Conservation (phyloP, 2,888 invertebrate species). For the Synergus gifuensis region DNA sequence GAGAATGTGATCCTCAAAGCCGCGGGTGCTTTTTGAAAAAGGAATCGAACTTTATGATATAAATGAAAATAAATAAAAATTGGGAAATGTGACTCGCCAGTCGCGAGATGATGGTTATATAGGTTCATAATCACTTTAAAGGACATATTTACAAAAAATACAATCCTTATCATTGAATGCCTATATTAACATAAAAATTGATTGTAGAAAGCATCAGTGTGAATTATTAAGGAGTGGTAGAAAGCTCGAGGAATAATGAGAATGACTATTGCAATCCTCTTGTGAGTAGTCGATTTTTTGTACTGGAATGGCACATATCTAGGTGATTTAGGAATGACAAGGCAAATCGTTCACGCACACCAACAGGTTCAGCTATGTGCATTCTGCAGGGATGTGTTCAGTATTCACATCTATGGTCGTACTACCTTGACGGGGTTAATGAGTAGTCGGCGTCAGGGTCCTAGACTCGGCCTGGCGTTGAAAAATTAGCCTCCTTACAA, state of each 20-base stretch:
- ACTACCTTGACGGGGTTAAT: constrained; percentile 59
- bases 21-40: background rate
- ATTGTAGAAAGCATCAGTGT: background rate
- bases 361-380: constrained; percentile 9
- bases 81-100: constrained; percentile 2
- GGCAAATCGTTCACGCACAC: constrained; percentile 34
- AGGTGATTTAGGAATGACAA: constrained; percentile 40
- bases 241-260: constrained; percentile 11
- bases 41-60: background rate
- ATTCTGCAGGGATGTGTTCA: background rate
- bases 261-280: constrained; percentile 14
- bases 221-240: constrained; percentile 17
- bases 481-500: constrained; percentile 71
- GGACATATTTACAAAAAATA: background rate
- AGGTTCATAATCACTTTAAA: background rate
- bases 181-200: background rate
- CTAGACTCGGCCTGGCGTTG: constrained; percentile 51
- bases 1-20: constrained; percentile 10
- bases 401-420: constrained; percentile 21
- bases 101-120: background rate
- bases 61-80: constrained; percentile 4
- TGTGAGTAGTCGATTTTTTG: constrained; percentile 11
- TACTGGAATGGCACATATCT: constrained; percentile 34
- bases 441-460: constrained; percentile 57
- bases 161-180: background rate